Evolutionary conservation across 2,113 vertebrate genomes (phyloP), one percentile per base, ranked within the genome.

Genomic region (Himantopus leucocephalus): DNA sequence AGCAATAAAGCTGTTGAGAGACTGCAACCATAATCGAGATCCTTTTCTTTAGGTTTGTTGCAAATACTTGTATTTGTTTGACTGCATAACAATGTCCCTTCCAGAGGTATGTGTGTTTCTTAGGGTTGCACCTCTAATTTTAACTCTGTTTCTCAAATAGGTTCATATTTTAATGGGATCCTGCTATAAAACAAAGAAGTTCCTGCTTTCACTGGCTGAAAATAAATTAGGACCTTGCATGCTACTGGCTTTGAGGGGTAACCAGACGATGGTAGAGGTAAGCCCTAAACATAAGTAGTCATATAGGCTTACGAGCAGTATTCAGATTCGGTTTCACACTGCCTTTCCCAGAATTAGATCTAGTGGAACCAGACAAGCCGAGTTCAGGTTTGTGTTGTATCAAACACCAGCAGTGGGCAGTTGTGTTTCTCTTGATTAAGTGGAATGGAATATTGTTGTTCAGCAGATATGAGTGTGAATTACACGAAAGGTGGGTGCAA

Each of bases 161-260:
- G 99, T 99, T 95, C 99, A 99, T 96, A 99, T 99, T 98, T 98
- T 99, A 92, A 99, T 99, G 99, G 99, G 99, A 79, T 99, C 99
- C 92, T 99, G 99, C 97, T 99, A 99, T 86, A 99, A 99, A 98
- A 99, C 99, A 58, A 99, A 99, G 98, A 99, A 99, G 93, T 99
- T 99, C 97, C 98, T 99, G 56, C 98, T 99, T 43, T 99, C 99
- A 9, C 97, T 99, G 98, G 99, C 99, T 23, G 99, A 99, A 92
- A 99, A 99, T 97, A 99, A 99, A 97, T 95, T 99, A 94, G 99
- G 99, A 14, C 99, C 99, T 68, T 99, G 99, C 97, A 99, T 99
- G 99, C 98, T 99, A 30, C 98, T 99, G 97, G 99, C 99, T 27
- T 98, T 99, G 95, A 98, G 99, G 67, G 99, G 99, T 23, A 99